Evolutionary conservation across 2,113 vertebrate species (phyloP).

Genomic region (Apteryx mantelli): DNA sequence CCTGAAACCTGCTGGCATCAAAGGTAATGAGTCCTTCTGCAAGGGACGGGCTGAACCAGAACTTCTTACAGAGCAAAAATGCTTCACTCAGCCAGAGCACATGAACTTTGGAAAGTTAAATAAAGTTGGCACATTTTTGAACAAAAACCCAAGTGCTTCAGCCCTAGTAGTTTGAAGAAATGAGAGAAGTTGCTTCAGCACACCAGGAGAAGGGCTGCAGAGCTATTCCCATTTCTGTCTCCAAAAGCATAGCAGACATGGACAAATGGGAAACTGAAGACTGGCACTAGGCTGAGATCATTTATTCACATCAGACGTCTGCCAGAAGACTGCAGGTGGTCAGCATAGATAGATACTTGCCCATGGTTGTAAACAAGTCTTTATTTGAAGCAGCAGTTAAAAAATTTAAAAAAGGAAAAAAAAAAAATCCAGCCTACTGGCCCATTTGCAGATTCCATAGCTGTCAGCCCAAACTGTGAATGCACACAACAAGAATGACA

Average conservation of each 20-base stretch:
- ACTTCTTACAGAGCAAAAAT: background rate
- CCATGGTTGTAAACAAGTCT: background rate
- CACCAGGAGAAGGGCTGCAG: background rate
- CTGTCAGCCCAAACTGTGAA: background rate
- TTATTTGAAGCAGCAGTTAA: background rate
- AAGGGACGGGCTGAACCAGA: background rate
- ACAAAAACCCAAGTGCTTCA: background rate
- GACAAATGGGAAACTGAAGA: background rate
- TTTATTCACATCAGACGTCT: background rate
- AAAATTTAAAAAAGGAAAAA: background rate
- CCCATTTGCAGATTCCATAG: background rate
- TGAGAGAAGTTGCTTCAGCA: background rate
- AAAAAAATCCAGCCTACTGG: background rate
- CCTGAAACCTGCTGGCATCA: background rate
- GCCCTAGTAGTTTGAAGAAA: background rate
- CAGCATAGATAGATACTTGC: background rate
- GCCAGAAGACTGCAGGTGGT: background rate
- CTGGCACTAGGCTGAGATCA: background rate
- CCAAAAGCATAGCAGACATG: background rate
- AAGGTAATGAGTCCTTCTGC: background rate
- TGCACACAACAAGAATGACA: background rate
- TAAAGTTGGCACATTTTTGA: background rate
- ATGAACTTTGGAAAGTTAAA: background rate
- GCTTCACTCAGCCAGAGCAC: background rate
- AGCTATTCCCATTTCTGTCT: background rate